These are phyloP conservation scores for Steatocranus sp. DNA, from an alignment of 2,797 vertebrate genomes.

Conservation along the genomic window DNA sequence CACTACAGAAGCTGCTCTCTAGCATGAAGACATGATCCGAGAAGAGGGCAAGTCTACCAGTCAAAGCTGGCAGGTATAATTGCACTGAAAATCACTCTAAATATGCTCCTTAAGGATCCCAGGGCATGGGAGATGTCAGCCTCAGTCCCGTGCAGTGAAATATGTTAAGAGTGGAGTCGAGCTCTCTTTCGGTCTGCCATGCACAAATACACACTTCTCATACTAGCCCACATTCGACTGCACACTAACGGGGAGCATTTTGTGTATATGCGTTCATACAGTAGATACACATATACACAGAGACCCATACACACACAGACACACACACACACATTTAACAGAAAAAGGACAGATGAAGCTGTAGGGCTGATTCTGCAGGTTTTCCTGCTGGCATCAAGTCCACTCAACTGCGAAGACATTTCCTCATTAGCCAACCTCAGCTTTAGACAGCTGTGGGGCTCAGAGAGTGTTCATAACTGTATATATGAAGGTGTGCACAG, in stretches of 20 bases:
- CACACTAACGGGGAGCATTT: slow-evolving; percentile 9
- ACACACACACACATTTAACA: slow-evolving; percentile 42
- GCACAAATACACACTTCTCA: slow-evolving; percentile 37
- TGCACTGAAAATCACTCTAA: slow-evolving; percentile 81
- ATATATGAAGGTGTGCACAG: slow-evolving; percentile 46
- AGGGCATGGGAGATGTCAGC: slow-evolving; percentile 69
- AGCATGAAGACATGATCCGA: slow-evolving; percentile 71
- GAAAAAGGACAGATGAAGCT: slow-evolving; percentile 68
- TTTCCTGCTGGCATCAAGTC: slow-evolving; percentile 74
- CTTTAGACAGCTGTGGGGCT: slow-evolving; percentile 75
- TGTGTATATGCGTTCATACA: slow-evolving; percentile 24
- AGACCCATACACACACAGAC: slow-evolving; percentile 26
- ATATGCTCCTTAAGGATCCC: slow-evolving; percentile 73
- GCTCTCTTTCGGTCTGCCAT: slow-evolving; percentile 23
- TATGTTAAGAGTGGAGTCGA: slow-evolving; percentile 64
- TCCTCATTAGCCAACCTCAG: slow-evolving; percentile 77
- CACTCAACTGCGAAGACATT: slow-evolving; percentile 78
- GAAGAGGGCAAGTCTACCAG: slow-evolving; percentile 69
- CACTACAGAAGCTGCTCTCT: slow-evolving; percentile 42
- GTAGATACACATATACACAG: slow-evolving; percentile 4
- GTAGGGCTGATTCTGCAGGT: slow-evolving; percentile 77
- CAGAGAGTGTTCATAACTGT: slow-evolving; percentile 50
- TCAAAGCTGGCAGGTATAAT: slow-evolving; percentile 79
- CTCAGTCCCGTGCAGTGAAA: slow-evolving; percentile 68
- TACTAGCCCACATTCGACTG: slow-evolving; percentile 9